Base-by-base conservation (phyloP, 1,140 invertebrate genomes). In the Euglossa dilemma region DNA sequence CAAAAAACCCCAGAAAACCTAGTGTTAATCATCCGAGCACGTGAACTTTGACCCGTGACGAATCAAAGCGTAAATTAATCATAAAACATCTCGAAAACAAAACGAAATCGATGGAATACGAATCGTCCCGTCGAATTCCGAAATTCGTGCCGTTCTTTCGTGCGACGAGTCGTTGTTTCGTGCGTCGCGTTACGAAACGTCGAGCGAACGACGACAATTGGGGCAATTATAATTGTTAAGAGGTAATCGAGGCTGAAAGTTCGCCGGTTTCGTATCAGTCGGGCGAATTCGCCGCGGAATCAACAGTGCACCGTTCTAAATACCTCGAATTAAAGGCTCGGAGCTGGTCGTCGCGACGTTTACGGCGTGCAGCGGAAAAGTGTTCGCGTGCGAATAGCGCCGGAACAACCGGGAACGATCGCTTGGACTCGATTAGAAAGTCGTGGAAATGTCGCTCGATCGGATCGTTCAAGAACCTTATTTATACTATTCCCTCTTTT, bases 191-290 rank as follows among this genome's bases (percentile, higher is more conserved):
- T n/a, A n/a, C n/a, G n/a, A n/a, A n/a, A 20, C 36, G 20, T 25
- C 50, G n/a, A 56, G 28, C 28, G 36, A 70, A 78, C 64, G 66
- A 81, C 23, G 36, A 67, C 75, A 67, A 82, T 85, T 64, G 16
- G 28, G 43, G 43, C 61, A 56, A 82, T 82, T 50, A 76, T 85
- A 82, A 77, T 82, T 77, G 82, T 69, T 61, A 76, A 28, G 66
- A 66, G 72, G 57, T 25, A 52, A 28, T n/a, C 28, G 14, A 25
- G 50, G 56, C 9, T 23, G 16, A 69, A 83, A 83, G 67, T 87
- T 85, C 54, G 25, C 59, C 54, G 25, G 47, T 81, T 87, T 54
- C 69, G 12, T 69, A 61, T 16, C 18, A 14, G 28, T 3, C 36
- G 56, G 23, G 6, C 36, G 72, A 71, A 75, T 57, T 28, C 47